Conservation (phyloP, 2,113 vertebrate species). For the Aspidoscelis tigris region DNA sequence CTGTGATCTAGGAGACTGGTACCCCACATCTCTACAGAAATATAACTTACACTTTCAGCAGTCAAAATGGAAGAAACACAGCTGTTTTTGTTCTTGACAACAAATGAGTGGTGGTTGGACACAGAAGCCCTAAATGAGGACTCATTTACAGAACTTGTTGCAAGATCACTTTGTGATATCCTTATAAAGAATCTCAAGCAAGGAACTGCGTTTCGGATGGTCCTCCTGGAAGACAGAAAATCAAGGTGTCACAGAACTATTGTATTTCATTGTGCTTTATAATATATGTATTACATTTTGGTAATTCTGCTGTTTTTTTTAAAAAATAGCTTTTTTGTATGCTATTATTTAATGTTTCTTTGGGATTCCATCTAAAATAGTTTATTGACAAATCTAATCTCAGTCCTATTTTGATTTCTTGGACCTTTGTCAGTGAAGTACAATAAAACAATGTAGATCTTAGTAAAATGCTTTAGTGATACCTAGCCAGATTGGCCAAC, state of each 20-base stretch:
- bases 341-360: no score
- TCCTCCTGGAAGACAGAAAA: conserved; percentile 65
- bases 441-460: no score
- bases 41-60: conserved; percentile 68
- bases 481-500: no score
- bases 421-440: no score
- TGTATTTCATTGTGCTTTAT: no score
- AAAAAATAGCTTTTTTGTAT: no score
- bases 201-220: conserved; percentile 70
- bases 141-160: conserved; percentile 66
- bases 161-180: conserved; percentile 63
- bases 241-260: fast-evolving
- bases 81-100: conserved; percentile 59
- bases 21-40: conserved; percentile 17
- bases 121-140: conserved; percentile 69
- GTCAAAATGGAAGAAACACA: conserved; percentile 66
- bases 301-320: no score
- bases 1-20: not conserved
- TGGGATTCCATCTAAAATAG: no score
- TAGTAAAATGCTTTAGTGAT: no score
- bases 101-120: conserved; percentile 64
- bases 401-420: no score
- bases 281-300: no score
- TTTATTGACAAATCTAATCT: no score
- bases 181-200: conserved; percentile 72